phyloP scores from a whole-genome alignment of 2,113 vertebrate species.

The Tragelaphus buxtoni region DNA sequence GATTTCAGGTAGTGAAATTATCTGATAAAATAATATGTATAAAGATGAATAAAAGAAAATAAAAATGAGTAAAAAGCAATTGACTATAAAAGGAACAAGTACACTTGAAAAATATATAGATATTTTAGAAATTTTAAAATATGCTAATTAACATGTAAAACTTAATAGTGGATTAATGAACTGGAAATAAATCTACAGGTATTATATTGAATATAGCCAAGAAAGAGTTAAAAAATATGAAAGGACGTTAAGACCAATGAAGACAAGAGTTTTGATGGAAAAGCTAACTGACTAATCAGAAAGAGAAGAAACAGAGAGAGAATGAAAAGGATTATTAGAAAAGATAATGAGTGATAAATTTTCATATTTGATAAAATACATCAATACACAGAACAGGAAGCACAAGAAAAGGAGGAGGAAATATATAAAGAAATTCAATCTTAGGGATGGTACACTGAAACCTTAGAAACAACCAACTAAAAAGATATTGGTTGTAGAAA shows the following conservation, averaged over 20 bases:
- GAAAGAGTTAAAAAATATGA: neutral
- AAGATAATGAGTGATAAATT: neutral
- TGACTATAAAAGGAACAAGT: too few relatives aligned
- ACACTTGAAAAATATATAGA: neutral
- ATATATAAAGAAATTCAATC: neutral
- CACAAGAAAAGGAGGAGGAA: neutral
- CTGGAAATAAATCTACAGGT: neutral
- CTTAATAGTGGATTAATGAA: neutral
- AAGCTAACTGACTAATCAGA: neutral
- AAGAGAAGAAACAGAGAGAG: neutral
- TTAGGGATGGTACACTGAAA: neutral
- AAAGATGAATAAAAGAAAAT: too few relatives aligned
- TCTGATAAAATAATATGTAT: too few relatives aligned
- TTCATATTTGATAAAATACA: neutral
- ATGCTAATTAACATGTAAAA: neutral
- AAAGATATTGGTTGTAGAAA: neutral
- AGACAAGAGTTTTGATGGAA: neutral
- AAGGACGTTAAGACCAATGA: neutral
- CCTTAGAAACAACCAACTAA: neutral
- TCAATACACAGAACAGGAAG: neutral
- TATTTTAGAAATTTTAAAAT: neutral
- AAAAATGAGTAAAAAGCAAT: too few relatives aligned
- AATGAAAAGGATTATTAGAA: neutral
- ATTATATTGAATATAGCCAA: neutral
- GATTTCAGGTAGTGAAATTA: too few relatives aligned